Evolutionary conservation across 2,113 vertebrate genomes (phyloP).

Genomic region (Chlorocebus sabaeus): DNA sequence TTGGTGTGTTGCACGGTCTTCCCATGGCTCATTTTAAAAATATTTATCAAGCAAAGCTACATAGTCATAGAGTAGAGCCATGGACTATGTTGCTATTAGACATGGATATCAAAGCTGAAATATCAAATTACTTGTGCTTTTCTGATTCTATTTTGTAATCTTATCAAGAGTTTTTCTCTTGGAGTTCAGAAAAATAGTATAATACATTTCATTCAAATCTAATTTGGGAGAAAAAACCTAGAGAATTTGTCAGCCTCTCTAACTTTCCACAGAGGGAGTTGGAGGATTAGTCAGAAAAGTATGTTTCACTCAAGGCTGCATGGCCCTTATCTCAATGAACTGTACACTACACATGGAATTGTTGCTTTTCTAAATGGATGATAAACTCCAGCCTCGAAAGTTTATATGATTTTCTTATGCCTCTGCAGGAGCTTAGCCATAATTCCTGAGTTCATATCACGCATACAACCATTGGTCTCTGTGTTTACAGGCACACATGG

Average conservation of each 20-base stretch:
- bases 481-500: neutral
- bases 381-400: neutral
- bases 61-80: neutral
- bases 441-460: slow-evolving; percentile 38
- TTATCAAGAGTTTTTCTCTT: neutral
- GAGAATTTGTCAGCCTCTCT: neutral
- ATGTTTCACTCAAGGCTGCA: neutral
- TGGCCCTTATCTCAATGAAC: neutral
- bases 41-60: neutral
- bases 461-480: slow-evolving; percentile 4
- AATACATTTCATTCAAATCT: neutral
- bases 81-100: neutral
- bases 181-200: neutral
- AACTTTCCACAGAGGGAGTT: neutral
- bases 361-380: neutral
- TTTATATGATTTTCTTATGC: slow-evolving; percentile 10
- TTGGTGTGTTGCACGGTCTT: neutral
- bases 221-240: neutral
- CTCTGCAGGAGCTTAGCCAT: neutral
- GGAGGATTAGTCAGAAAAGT: neutral
- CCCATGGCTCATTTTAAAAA: neutral
- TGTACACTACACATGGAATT: neutral
- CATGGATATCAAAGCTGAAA: neutral
- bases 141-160: neutral
- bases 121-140: neutral